Percentiles rank a stretch among this genome's conserved stretches.
Conservation (phyloP, 2,797 vertebrate species). For the Chromobotia macracanthus region DNA sequence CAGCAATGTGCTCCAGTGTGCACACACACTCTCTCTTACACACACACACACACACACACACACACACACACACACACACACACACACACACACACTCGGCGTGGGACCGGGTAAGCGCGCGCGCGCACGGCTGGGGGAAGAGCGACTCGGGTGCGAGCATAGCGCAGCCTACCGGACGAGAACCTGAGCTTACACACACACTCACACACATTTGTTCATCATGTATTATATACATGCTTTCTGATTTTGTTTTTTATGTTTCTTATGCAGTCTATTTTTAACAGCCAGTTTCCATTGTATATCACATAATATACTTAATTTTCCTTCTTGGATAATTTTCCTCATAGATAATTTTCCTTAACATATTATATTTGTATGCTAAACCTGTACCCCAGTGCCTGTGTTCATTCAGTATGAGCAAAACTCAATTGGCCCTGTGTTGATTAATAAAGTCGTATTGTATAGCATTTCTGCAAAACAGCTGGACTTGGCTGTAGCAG, state of each 20-base stretch:
- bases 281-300: no score
- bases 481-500: not conserved
- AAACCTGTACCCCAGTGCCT: not conserved
- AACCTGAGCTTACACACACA: not conserved
- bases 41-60: conserved; percentile 15
- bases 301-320: no score
- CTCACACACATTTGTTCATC: not conserved
- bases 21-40: conserved; percentile 23
- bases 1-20: conserved; percentile 48
- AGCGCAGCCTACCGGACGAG: conserved; percentile 52
- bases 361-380: no score
- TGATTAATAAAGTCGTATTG: not conserved
- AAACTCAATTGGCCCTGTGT: not conserved
- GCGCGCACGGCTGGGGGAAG: conserved; percentile 37
- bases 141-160: conserved; percentile 44
- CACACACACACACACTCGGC: conserved; percentile 6
- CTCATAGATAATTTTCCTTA: no score
- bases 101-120: conserved; percentile 45
- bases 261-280: no score
- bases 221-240: no score
- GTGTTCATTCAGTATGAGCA: not conserved
- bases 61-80: conserved; percentile 29
- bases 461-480: not conserved
- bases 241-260: no score
- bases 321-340: no score